phyloP scores from a whole-genome alignment of 2,797 vertebrate species.

The Sebastes nivosus region DNA sequence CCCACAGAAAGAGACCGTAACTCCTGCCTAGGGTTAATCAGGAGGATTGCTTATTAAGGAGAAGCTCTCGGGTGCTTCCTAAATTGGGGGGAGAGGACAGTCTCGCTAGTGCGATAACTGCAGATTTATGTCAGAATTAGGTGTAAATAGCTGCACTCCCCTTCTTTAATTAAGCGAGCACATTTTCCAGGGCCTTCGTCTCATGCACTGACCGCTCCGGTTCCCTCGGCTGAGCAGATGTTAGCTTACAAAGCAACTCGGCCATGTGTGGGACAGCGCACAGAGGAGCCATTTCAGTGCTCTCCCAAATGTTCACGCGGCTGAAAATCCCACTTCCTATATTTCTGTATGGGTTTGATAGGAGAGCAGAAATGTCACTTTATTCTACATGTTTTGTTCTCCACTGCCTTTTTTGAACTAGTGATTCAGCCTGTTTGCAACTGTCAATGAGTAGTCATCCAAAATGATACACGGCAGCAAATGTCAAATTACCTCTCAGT shows the following conservation, averaged over 20 bases:
- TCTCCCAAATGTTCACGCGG: slow-evolving; percentile 16
- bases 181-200: slow-evolving; percentile 58
- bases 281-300: slow-evolving; percentile 22
- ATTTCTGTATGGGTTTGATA: neutral
- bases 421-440: slow-evolving; percentile 26
- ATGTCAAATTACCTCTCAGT: slow-evolving; percentile 47
- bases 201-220: slow-evolving; percentile 45
- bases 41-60: slow-evolving; percentile 80
- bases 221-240: slow-evolving; percentile 54
- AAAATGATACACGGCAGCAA: slow-evolving; percentile 42
- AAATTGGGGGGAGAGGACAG: slow-evolving; percentile 73
- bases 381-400: slow-evolving; percentile 8
- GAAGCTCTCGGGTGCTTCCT: slow-evolving; percentile 75
- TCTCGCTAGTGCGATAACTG: slow-evolving; percentile 78
- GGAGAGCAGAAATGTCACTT: slow-evolving; percentile 3
- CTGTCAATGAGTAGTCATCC: slow-evolving; percentile 22
- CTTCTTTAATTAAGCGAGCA: slow-evolving; percentile 81
- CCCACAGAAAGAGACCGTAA: slow-evolving; percentile 50
- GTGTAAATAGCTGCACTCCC: slow-evolving; percentile 74
- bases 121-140: slow-evolving; percentile 82
- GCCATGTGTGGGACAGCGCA: slow-evolving; percentile 39
- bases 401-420: slow-evolving; percentile 12
- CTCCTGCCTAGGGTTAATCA: slow-evolving; percentile 76
- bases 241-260: slow-evolving; percentile 63
- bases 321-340: neutral